These are phyloP conservation scores for Diorhabda elongata DNA, from an alignment of 1,140 invertebrate genomes.

Conservation along the genomic window DNA sequence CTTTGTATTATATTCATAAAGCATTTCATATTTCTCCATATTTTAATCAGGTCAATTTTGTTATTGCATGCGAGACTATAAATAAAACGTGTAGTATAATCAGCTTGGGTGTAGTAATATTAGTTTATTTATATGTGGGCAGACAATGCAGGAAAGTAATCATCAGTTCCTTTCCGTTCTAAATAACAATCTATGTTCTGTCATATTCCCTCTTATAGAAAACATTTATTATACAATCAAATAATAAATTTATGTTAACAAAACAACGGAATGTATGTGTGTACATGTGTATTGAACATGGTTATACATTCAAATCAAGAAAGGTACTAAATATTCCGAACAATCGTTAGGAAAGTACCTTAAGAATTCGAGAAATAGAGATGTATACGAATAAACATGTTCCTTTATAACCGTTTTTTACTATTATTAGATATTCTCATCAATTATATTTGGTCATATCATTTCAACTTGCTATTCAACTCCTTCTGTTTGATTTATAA, in stretches of 20 bases:
- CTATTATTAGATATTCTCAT: neutral
- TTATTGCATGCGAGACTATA: too few relatives aligned
- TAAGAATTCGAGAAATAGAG: too few relatives aligned
- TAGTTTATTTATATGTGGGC: neutral
- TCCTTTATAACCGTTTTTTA: too few relatives aligned
- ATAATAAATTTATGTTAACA: constrained; percentile 1
- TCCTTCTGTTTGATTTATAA: constrained; percentile 16
- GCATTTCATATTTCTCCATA: too few relatives aligned
- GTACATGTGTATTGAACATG: neutral
- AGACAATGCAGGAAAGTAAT: neutral
- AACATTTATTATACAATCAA: neutral
- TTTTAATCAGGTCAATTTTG: too few relatives aligned
- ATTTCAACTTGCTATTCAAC: constrained; percentile 12
- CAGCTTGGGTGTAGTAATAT: too few relatives aligned
- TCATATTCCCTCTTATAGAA: neutral
- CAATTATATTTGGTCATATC: neutral
- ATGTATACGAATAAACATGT: too few relatives aligned
- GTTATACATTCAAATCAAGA: neutral
- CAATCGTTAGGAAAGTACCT: neutral
- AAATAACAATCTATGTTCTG: neutral
- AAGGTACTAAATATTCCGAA: constrained; percentile 1
- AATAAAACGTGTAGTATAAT: too few relatives aligned
- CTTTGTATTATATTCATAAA: too few relatives aligned
- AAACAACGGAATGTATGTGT: neutral
- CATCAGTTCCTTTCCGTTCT: neutral